Evolutionary conservation across 1,140 invertebrate species (phyloP).

Genomic region (Sinonovacula constricta): DNA sequence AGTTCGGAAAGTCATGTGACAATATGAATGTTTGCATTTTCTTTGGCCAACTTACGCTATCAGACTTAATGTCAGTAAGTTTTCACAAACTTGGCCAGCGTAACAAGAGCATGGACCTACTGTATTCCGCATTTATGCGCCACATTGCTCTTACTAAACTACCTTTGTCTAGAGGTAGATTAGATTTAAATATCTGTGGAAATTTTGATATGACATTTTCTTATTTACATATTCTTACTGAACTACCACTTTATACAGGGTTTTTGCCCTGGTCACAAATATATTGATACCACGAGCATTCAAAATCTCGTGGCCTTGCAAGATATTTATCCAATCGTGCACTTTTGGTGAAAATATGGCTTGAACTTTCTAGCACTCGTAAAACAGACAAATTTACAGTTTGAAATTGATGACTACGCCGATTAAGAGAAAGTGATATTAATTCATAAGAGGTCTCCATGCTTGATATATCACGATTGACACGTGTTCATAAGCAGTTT

Average conservation of each 20-base stretch:
- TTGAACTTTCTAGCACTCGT: constrained; percentile 36
- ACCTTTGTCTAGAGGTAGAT: too few relatives aligned
- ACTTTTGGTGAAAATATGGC: constrained; percentile 17
- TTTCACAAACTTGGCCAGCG: constrained; percentile 48
- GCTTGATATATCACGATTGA: constrained; percentile 49
- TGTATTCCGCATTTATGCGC: constrained; percentile 48
- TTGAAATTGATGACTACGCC: constrained; percentile 49
- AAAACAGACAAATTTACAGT: constrained; percentile 42
- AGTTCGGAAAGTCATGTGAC: constrained; percentile 48
- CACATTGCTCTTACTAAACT: constrained; percentile 28
- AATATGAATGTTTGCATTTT: constrained; percentile 22
- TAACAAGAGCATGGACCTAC: constrained; percentile 29
- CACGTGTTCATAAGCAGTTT: constrained; percentile 50
- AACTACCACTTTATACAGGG: constrained; percentile 39
- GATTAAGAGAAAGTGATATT: constrained; percentile 33
- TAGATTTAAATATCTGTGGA: too few relatives aligned
- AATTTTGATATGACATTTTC: too few relatives aligned
- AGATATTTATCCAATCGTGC: constrained; percentile 50
- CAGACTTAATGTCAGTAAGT: constrained; percentile 38
- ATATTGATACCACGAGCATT: constrained; percentile 22
- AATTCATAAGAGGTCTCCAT: constrained; percentile 52
- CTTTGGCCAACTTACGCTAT: constrained; percentile 27
- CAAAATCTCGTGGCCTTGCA: background rate
- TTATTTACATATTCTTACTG: too few relatives aligned
- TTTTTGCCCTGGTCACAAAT: constrained; percentile 37